A percentile compares a stretch with the other conserved stretches of the same genome.
These are phyloP conservation scores for Aurelia sp. DNA, from an alignment of 30 jellyfish, hydroid and myxozoan genomes.

Conservation along the genomic window DNA sequence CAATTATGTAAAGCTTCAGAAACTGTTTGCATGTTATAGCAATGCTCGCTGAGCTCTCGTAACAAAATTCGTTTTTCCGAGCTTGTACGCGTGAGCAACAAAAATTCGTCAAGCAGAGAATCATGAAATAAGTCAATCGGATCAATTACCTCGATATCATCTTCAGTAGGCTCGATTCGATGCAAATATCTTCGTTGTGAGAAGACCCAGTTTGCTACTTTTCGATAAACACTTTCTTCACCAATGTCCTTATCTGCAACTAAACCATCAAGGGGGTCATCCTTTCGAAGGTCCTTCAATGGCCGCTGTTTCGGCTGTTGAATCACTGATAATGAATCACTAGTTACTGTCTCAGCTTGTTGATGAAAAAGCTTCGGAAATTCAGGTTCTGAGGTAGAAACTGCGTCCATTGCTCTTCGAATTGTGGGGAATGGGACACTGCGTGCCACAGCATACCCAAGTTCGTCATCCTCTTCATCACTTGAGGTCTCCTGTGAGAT, in stretches of 20 bases:
- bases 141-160: constrained; percentile 95
- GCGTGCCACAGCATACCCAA: constrained; percentile 72
- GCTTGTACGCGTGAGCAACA: constrained; percentile 80
- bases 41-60: constrained; percentile 86
- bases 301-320: constrained; percentile 33
- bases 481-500: constrained; percentile 12
- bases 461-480: constrained; percentile 62
- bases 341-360: constrained; percentile 38
- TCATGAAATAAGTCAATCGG: constrained; percentile 98
- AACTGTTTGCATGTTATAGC: constrained; percentile 77
- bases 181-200: constrained; percentile 87
- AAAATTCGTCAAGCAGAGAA: constrained; percentile 82
- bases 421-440: constrained; percentile 53
- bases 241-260: constrained; percentile 15
- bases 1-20: constrained; percentile 69
- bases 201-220: constrained; percentile 95
- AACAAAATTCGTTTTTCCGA: constrained; percentile 85
- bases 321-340: constrained; percentile 66
- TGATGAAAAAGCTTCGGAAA: constrained; percentile 89
- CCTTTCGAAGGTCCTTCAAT: constrained; percentile 56
- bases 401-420: constrained; percentile 64
- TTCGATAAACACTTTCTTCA: constrained; percentile 70
- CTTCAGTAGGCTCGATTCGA: constrained; percentile 67
- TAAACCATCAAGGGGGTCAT: constrained; percentile 1
- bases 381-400: constrained; percentile 80